Percentiles rank a stretch among this genome's conserved stretches.
Conservation (phyloP, 2,113 vertebrate species). For the Dromaius novaehollandiae region DNA sequence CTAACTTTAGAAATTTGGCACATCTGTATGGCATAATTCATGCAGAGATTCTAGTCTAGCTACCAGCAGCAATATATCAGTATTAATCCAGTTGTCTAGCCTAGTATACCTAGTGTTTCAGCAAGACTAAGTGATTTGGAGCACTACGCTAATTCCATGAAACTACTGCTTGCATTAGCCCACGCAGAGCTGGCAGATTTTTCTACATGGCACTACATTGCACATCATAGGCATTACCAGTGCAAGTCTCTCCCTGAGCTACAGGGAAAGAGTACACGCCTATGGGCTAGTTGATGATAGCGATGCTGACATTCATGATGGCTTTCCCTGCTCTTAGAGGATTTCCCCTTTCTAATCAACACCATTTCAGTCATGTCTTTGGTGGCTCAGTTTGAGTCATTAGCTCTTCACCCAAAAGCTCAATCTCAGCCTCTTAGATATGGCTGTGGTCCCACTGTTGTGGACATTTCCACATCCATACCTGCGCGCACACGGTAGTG, state of each 20-base stretch:
- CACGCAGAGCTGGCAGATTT: too few species aligned
- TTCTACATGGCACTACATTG: too few species aligned
- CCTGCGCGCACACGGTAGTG: background rate
- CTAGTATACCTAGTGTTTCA: too few species aligned
- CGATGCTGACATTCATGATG: background rate
- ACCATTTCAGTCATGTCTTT: background rate
- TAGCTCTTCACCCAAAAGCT: background rate
- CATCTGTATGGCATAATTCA: background rate
- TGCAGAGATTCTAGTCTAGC: accelerated
- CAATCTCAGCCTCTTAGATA: background rate
- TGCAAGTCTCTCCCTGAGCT: too few species aligned
- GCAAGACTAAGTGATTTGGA: too few species aligned
- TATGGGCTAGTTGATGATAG: too few species aligned
- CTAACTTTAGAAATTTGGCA: background rate
- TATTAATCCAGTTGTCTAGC: background rate
- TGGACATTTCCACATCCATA: background rate
- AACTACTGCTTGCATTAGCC: too few species aligned
- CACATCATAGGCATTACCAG: too few species aligned
- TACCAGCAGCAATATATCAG: background rate
- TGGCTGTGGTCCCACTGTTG: accelerated
- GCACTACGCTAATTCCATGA: too few species aligned
- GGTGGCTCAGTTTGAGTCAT: background rate
- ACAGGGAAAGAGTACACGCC: too few species aligned
- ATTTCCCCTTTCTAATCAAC: background rate
- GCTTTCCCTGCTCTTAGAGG: background rate